These are phyloP conservation scores for Atherinomorus stipes DNA, from an alignment of 2,113 vertebrate genomes.

Conservation along the genomic window DNA sequence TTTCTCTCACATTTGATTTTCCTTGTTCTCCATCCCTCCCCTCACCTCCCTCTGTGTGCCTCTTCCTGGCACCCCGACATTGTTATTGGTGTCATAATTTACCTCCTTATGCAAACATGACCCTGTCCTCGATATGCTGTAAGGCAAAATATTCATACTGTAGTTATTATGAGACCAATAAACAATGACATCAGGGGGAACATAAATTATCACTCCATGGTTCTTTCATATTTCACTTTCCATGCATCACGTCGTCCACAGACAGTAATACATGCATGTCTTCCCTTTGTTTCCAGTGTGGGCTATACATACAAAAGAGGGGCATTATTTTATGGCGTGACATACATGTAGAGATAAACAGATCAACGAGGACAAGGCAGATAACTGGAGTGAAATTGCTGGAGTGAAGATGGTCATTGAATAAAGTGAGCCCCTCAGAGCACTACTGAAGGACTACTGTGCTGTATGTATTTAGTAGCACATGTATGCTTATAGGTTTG, in stretches of 20 bases:
- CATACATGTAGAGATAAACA: conserved; percentile 57
- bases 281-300: conserved; percentile 28
- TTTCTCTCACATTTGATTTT: not conserved
- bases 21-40: not conserved
- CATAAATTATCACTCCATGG: conserved; percentile 68
- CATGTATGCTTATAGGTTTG: conserved; percentile 57
- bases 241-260: conserved; percentile 2
- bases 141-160: conserved; percentile 77
- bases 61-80: conserved; percentile 40
- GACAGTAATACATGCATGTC: not conserved
- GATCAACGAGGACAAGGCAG: conserved; percentile 21
- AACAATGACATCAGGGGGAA: conserved; percentile 65
- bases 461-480: conserved; percentile 48
- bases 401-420: conserved; percentile 4
- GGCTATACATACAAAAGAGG: conserved; percentile 47
- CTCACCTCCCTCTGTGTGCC: not conserved
- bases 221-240: conserved; percentile 61
- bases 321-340: conserved; percentile 51
- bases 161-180: conserved; percentile 75
- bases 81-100: conserved; percentile 80
- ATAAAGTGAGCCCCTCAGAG: conserved; percentile 21
- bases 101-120: conserved; percentile 82
- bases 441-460: conserved; percentile 21
- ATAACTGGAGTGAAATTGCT: conserved; percentile 6
- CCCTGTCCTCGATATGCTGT: conserved; percentile 72